A percentile compares a stretch with the other conserved stretches of the same genome.
These are phyloP conservation scores for Fragum fragum DNA, from an alignment of 2,888 invertebrate species.

Conservation along the genomic window DNA sequence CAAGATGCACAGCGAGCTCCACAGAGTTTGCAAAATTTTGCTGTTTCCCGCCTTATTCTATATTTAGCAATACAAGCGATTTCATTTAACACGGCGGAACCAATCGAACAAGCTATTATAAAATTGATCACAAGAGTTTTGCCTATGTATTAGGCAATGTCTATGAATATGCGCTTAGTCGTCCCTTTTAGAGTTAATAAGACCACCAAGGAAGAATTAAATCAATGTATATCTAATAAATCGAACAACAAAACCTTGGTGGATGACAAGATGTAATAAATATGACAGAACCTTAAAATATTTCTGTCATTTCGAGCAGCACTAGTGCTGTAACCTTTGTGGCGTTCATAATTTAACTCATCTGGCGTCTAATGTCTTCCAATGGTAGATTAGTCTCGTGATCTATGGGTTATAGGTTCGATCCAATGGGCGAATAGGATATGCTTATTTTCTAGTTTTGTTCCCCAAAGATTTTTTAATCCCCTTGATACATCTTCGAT, in stretches of 20 bases:
- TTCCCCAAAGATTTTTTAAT: too few relatives aligned
- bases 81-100: too few relatives aligned
- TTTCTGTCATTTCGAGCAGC: not conserved
- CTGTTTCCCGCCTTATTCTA: too few relatives aligned
- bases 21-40: too few relatives aligned
- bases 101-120: too few relatives aligned
- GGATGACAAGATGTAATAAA: not conserved
- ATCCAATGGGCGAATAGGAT: not conserved
- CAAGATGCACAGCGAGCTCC: too few relatives aligned
- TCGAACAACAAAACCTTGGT: not conserved
- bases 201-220: not conserved
- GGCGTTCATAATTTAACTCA: not conserved
- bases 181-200: not conserved
- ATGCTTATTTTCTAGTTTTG: not conserved
- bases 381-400: not conserved
- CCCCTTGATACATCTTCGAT: too few relatives aligned
- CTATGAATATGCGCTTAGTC: too few relatives aligned
- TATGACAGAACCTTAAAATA: not conserved
- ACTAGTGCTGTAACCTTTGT: not conserved
- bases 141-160: too few relatives aligned
- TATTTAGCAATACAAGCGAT: too few relatives aligned
- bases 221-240: slow-evolving; percentile 15
- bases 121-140: too few relatives aligned
- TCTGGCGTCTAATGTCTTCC: not conserved
- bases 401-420: not conserved